Conservation (phyloP, 92 coral and sea anemone genomes). For the Parazoanthus swiftii region DNA sequence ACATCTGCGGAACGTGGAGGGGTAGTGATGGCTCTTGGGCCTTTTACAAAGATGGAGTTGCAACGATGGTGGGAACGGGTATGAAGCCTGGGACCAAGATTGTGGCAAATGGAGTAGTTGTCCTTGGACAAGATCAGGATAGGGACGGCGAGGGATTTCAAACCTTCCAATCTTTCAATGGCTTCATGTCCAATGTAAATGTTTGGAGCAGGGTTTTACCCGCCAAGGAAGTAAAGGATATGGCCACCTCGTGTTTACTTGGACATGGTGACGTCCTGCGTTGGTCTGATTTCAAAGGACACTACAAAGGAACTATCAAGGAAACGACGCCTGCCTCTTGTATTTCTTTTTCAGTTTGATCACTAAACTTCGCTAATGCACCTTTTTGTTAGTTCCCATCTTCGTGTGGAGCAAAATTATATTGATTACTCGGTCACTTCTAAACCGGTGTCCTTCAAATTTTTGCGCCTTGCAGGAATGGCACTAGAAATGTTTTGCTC, state of each 20-base stretch:
- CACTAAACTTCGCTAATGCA: neutral
- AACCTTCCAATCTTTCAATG: conserved; percentile 18
- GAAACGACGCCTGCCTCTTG: neutral
- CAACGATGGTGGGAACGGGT: conserved; percentile 8
- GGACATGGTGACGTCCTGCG: conserved; percentile 11
- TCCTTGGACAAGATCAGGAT: conserved; percentile 61
- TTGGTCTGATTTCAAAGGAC: conserved; percentile 9
- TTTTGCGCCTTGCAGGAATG: no score
- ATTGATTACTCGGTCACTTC: no score
- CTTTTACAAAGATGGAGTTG: conserved; percentile 49
- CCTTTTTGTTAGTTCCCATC: neutral
- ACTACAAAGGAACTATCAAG: neutral
- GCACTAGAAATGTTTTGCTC: no score
- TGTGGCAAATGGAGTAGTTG: conserved; percentile 29
- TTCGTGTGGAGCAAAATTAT: neutral
- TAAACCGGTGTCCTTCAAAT: no score
- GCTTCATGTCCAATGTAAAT: conserved; percentile 47
- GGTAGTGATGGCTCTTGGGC: conserved; percentile 46
- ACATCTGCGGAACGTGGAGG: conserved; percentile 54
- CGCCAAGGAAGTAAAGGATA: conserved; percentile 30
- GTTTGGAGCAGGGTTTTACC: conserved; percentile 50
- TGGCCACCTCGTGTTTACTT: conserved; percentile 20
- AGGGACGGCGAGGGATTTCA: conserved; percentile 24
- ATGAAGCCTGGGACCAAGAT: conserved; percentile 34
- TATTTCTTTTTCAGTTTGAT: no score